A percentile compares a stretch with the other conserved stretches of the same genome.
phyloP scores from a whole-genome alignment of 1,140 invertebrate genomes.

The Gonatopus flavifemur region DNA sequence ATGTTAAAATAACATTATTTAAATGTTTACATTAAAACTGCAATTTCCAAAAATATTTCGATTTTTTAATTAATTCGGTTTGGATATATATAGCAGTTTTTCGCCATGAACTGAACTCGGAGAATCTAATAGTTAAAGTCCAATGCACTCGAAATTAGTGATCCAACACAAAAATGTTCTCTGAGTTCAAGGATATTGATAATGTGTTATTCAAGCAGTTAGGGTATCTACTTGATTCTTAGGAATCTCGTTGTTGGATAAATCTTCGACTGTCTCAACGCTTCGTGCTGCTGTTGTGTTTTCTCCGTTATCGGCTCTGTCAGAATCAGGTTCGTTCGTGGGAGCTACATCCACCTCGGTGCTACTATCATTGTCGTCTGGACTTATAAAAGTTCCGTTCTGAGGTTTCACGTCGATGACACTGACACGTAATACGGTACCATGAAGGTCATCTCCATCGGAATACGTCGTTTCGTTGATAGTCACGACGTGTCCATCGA shows the following conservation, averaged over 20 bases:
- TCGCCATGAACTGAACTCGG: too few relatives aligned
- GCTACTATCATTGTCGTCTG: conserved; percentile 21
- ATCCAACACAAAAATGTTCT: too few relatives aligned
- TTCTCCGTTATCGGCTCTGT: conserved; percentile 15
- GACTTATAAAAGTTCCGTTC: conserved; percentile 34
- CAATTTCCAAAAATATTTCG: too few relatives aligned
- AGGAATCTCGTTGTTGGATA: conserved; percentile 47
- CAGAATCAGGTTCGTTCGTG: conserved; percentile 7
- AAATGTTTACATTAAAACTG: too few relatives aligned
- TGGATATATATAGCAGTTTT: too few relatives aligned
- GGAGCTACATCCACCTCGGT: conserved; percentile 15
- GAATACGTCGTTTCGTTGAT: conserved; percentile 62
- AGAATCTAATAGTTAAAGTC: too few relatives aligned
- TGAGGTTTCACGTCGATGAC: conserved; percentile 59
- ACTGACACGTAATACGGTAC: conserved; percentile 55
- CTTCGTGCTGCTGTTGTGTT: conserved; percentile 25
- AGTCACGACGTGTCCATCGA: conserved; percentile 62
- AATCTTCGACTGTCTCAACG: conserved; percentile 48
- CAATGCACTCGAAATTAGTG: too few relatives aligned
- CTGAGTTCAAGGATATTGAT: too few relatives aligned
- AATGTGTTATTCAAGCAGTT: conserved; percentile 46
- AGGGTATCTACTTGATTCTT: conserved; percentile 43
- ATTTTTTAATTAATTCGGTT: too few relatives aligned
- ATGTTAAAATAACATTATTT: too few relatives aligned
- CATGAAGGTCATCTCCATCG: conserved; percentile 48